Conservation (phyloP, 1,140 invertebrate species). For the Pachypeltis micranthus region DNA sequence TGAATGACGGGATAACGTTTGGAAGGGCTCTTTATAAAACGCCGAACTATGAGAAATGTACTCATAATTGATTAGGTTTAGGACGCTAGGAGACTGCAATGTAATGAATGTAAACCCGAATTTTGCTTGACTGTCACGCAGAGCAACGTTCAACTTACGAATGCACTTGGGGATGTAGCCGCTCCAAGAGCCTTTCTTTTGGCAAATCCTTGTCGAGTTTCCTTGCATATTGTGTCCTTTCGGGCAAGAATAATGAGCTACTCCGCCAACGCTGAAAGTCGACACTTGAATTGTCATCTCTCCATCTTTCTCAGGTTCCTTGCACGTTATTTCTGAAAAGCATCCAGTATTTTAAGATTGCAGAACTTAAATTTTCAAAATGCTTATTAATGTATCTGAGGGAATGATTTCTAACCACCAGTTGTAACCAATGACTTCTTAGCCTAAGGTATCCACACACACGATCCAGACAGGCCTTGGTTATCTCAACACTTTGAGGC, state of each 20-base stretch:
- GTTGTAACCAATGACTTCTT: no score
- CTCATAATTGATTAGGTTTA: background rate
- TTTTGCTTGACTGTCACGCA: no score
- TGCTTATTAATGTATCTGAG: no score
- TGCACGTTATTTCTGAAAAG: slow-evolving; percentile 61
- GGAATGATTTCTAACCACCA: no score
- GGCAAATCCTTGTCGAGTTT: slow-evolving; percentile 62
- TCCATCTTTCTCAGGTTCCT: slow-evolving; percentile 47
- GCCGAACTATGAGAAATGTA: background rate
- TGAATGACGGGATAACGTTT: no score
- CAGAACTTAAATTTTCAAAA: no score
- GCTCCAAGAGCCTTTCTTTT: slow-evolving; percentile 68
- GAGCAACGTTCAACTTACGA: slow-evolving; percentile 51
- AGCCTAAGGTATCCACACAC: no score
- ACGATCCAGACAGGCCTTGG: no score
- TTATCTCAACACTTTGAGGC: no score
- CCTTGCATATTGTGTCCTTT: slow-evolving; percentile 68
- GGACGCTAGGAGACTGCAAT: background rate
- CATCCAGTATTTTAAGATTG: no score
- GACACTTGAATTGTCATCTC: slow-evolving; percentile 46
- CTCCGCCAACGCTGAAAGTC: slow-evolving; percentile 58
- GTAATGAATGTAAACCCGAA: background rate
- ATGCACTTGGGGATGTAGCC: slow-evolving; percentile 64
- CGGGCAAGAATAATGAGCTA: slow-evolving; percentile 68
- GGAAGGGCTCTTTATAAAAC: no score